Base-by-base conservation (phyloP, 2,113 vertebrate species). In the Pedionomus torquatus region DNA sequence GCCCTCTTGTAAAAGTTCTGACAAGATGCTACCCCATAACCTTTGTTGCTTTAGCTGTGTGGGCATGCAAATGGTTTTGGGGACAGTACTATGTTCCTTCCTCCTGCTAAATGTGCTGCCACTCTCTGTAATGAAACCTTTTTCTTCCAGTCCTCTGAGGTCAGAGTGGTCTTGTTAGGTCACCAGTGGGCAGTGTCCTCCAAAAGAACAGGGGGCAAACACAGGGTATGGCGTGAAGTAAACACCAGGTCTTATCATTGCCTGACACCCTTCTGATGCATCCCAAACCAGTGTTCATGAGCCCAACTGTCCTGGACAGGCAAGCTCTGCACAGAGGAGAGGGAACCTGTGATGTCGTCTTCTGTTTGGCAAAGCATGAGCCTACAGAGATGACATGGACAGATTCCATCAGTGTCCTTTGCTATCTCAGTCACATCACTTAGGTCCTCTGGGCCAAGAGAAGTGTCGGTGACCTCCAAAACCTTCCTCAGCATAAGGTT, bases 291-390 rank as follows among this genome's bases (percentile, higher is more conserved):
- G 33, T 4, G 43, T 21, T 65, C 11, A 15, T 5, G n/a, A 58
- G 37, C 0, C 0, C 1, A 2, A 2, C 30, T 60, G 24, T 28
- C 48, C 52, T 54, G 58, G n/a, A 21, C 2, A 0, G 21, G 8
- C 23, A n/a, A 61, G 24, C 5, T 49, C 63, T 33, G n/a, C 23
- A 3, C 0, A 0, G 4, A 5, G 49, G 9, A 43, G 46, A 49
- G 31, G 51, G 75, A 66, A 76, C 11, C 11, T 5, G 0, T 0
- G 0, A 20, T 4, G 5, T 35, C 21, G 17, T 63, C 61, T 20
- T 25, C 26, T 0, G 1, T 88, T 52, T 68, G 26, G 25, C 46
- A 44, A 71, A 61, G 49, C 24, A 37, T 68, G 69, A 81, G 37
- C 37, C 10, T 13, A 18, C 15, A 49, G n/a, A 6, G 23, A 6